Percentiles rank a stretch among this genome's conserved stretches.
These are phyloP conservation scores for Tanytarsus gracilentus DNA, from an alignment of 2,888 invertebrate genomes.

Conservation along the genomic window DNA sequence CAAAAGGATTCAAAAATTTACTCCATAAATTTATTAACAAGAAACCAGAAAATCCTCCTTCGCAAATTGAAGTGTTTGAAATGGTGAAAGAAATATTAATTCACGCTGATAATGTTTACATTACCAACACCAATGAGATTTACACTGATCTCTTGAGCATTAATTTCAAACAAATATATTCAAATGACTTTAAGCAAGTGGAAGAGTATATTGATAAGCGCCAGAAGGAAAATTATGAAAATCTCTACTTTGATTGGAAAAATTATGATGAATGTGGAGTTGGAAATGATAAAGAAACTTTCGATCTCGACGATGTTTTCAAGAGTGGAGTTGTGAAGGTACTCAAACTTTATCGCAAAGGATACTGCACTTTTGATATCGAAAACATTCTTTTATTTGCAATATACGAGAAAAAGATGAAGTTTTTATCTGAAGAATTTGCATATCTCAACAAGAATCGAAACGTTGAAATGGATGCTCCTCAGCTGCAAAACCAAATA, in stretches of 20 bases:
- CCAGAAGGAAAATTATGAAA: not conserved
- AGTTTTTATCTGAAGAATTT: constrained; percentile 1
- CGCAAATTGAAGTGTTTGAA: too few species aligned
- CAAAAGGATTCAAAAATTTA: not conserved
- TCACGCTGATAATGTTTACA: too few species aligned
- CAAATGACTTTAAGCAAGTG: not conserved
- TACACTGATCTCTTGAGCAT: not conserved
- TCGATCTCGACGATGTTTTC: not conserved
- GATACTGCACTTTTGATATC: constrained; percentile 6
- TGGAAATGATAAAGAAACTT: not conserved
- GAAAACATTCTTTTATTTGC: constrained; percentile 17
- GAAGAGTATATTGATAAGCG: not conserved
- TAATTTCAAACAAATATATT: not conserved
- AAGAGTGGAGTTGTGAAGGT: not conserved
- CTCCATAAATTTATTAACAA: too few species aligned
- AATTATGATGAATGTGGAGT: not conserved
- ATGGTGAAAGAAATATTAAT: too few species aligned
- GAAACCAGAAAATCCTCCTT: too few species aligned
- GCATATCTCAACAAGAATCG: not conserved
- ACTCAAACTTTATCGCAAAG: not conserved
- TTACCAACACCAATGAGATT: too few species aligned
- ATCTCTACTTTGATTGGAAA: constrained; percentile 7
- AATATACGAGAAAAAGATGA: constrained; percentile 15
- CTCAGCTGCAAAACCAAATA: not conserved
- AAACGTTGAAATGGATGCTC: not conserved